Conservation (phyloP, 1,140 invertebrate genomes). For the Brachionus paranguensis region DNA sequence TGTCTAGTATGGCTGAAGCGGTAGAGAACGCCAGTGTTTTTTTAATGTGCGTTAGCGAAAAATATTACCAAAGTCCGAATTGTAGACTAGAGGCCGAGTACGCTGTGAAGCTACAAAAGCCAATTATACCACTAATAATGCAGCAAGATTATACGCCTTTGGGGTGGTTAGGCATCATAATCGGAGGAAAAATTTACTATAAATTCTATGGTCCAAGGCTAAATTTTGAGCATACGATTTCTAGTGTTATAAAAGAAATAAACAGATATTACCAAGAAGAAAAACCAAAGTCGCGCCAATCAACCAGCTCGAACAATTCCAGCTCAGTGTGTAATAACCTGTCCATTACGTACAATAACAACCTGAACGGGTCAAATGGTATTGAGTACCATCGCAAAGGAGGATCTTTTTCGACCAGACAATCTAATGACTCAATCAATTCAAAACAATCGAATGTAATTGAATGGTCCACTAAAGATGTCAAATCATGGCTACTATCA, state of each 20-base stretch:
- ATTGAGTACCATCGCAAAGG: conserved; percentile 11
- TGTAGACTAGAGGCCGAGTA: conserved; percentile 33
- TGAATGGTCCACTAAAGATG: conserved; percentile 23
- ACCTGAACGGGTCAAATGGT: background rate
- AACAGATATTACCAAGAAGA: conserved; percentile 12
- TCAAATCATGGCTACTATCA: background rate
- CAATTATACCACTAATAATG: conserved; percentile 49
- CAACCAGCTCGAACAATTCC: background rate
- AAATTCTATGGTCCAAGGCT: conserved; percentile 41
- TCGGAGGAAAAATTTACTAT: conserved; percentile 48
- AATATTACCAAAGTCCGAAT: conserved; percentile 4
- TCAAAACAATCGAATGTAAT: background rate
- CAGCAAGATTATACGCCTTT: conserved; percentile 46
- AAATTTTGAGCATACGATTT: background rate
- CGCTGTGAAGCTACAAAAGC: conserved; percentile 27
- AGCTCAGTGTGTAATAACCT: background rate
- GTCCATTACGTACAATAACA: conserved; percentile 14
- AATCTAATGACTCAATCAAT: background rate
- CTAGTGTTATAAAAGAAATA: background rate
- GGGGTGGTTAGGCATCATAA: conserved; percentile 50
- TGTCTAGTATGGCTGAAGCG: conserved; percentile 40
- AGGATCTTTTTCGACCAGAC: background rate
- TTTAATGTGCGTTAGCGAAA: conserved; percentile 19
- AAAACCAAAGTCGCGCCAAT: background rate
- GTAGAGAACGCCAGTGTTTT: conserved; percentile 17